Evolutionary conservation across 2,888 invertebrate species (phyloP).

Genomic region (Diadegma fenestrale): DNA sequence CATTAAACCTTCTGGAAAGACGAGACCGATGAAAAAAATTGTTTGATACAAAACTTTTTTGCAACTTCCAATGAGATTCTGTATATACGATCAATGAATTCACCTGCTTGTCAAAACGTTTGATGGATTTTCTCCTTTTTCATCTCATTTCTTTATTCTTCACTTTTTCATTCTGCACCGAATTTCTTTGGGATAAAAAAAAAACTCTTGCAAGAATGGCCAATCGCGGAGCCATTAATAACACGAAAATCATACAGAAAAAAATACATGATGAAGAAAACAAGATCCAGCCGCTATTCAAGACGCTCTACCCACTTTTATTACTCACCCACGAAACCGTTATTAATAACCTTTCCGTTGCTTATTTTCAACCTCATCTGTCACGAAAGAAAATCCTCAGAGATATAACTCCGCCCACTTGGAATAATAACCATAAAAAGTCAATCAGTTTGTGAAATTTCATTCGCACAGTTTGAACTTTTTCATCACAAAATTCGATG

Average conservation of each 20-base stretch:
- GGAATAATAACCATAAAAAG: neutral
- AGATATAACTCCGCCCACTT: neutral
- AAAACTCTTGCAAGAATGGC: conserved; percentile 5
- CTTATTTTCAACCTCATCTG: conserved; percentile 44
- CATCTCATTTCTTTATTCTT: neutral
- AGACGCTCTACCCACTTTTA: conserved; percentile 34
- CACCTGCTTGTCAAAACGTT: conserved; percentile 3
- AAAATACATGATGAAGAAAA: conserved; percentile 17
- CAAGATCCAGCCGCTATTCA: conserved; percentile 33
- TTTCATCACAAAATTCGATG: neutral
- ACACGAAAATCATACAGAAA: conserved; percentile 14
- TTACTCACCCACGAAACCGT: conserved; percentile 38
- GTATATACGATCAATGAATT: conserved; percentile 16
- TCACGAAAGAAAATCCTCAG: neutral
- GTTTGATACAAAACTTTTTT: conserved; percentile 11
- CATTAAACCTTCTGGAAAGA: conserved; percentile 41
- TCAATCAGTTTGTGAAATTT: neutral
- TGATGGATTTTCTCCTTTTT: neutral
- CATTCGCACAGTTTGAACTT: neutral
- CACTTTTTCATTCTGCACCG: neutral
- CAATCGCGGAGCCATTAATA: conserved; percentile 39
- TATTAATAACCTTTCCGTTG: conserved; percentile 65
- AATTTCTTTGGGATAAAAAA: neutral
- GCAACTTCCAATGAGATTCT: conserved; percentile 16
- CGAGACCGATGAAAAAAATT: conserved; percentile 15